Evolutionary conservation across 1,140 invertebrate genomes (phyloP).

Genomic region (Trissolcus basalis): DNA sequence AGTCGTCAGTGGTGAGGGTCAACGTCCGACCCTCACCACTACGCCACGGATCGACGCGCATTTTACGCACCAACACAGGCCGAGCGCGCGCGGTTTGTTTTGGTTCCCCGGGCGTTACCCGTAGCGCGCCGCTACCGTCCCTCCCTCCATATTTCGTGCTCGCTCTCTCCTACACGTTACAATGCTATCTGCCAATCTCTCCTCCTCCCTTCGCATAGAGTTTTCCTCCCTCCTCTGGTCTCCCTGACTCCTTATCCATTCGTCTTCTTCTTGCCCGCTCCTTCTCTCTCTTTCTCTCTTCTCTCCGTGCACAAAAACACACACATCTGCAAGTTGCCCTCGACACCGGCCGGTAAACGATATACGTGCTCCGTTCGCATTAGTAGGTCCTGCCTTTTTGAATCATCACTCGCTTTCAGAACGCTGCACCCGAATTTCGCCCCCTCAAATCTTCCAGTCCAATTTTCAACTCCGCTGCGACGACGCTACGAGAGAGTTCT

Average conservation of each 20-base stretch:
- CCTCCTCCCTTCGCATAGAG: conserved; percentile 13
- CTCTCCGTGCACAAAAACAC: conserved; percentile 40
- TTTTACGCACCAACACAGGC: conserved; percentile 68
- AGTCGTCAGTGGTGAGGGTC: conserved; percentile 70
- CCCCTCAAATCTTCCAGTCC: too few relatives aligned
- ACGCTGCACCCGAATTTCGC: conserved; percentile 24
- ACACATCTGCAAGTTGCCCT: conserved; percentile 32
- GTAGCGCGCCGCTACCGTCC: conserved; percentile 44
- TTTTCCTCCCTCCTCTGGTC: conserved; percentile 19
- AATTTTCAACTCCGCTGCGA: too few relatives aligned
- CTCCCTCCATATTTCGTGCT: conserved; percentile 46
- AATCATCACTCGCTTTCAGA: background rate
- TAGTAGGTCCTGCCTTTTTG: conserved; percentile 9
- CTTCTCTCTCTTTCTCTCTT: conserved; percentile 31
- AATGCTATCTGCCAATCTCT: conserved; percentile 31
- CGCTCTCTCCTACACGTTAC: conserved; percentile 27
- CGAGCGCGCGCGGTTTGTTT: conserved; percentile 72
- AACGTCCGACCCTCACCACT: conserved; percentile 76
- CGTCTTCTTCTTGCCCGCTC: conserved; percentile 25
- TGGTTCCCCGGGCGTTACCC: conserved; percentile 76
- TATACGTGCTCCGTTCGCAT: conserved; percentile 16
- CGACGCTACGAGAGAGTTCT: too few relatives aligned
- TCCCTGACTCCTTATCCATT: conserved; percentile 1
- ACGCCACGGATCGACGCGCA: conserved; percentile 67
- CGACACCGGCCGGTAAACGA: conserved; percentile 37